Evolutionary conservation across 92 coral and sea anemone genomes (phyloP).

Genomic region (Phenganax marumi): DNA sequence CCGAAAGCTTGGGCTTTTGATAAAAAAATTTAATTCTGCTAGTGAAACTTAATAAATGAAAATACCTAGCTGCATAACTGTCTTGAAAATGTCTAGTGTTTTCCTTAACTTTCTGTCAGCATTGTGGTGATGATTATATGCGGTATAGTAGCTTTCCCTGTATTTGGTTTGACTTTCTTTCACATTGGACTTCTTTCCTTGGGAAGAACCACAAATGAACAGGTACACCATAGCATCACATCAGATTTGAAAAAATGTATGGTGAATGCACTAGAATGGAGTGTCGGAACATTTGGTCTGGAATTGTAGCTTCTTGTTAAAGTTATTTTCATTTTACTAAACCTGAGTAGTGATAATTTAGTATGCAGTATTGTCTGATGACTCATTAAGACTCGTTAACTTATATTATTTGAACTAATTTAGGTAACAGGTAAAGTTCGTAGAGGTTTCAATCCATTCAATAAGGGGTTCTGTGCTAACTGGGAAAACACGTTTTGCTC

Average conservation of each 20-base stretch:
- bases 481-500: conserved; percentile 30
- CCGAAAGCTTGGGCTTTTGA: no score
- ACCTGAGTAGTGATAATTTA: no score
- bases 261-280: no score
- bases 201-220: conserved; percentile 98
- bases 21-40: no score
- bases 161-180: conserved; percentile 86
- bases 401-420: no score
- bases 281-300: no score
- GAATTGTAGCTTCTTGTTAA: no score
- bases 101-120: conserved; percentile 67
- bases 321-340: no score
- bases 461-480: conserved; percentile 69
- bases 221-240: conserved; percentile 45
- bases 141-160: conserved; percentile 86
- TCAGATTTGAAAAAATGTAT: neutral
- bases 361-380: neutral
- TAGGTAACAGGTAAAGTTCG: conserved; percentile 99
- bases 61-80: no score
- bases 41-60: no score
- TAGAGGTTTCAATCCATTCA: conserved; percentile 93
- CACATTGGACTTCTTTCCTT: conserved; percentile 87
- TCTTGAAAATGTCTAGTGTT: no score
- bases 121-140: conserved; percentile 79
- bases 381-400: neutral